Percentiles rank a stretch among this genome's conserved stretches.
Conservation (phyloP, 2,113 vertebrate species). For the Oncorhynchus keta region DNA sequence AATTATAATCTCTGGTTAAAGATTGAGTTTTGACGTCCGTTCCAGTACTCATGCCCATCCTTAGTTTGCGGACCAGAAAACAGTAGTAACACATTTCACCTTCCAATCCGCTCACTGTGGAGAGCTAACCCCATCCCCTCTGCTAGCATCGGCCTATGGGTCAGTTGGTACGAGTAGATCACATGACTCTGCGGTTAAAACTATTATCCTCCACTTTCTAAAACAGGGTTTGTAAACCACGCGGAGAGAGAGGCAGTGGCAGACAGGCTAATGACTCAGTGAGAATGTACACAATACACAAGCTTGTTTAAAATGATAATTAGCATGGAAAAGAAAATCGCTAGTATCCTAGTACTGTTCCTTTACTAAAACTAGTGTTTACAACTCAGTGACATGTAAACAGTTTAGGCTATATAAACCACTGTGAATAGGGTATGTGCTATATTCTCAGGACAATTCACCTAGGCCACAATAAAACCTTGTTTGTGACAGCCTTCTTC, state of each 20-base stretch:
- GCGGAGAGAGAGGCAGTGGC: not conserved
- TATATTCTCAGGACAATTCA: not conserved
- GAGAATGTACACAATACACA: not conserved
- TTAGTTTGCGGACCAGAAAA: not conserved
- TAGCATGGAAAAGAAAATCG: not conserved
- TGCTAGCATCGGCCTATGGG: not conserved
- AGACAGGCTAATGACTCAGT: not conserved
- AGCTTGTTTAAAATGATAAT: not conserved
- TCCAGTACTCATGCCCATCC: too few species aligned
- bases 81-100: not conserved
- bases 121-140: not conserved
- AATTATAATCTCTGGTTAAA: not conserved
- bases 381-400: conserved; percentile 1
- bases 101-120: not conserved
- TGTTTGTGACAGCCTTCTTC: not conserved
- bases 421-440: not conserved
- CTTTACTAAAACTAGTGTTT: not conserved
- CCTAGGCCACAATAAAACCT: not conserved
- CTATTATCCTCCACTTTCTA: conserved; percentile 12
- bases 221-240: conserved; percentile 9
- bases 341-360: not conserved
- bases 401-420: not conserved
- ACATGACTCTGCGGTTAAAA: conserved; percentile 28
- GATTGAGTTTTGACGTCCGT: too few species aligned
- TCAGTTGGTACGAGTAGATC: conserved; percentile 21